Percentiles rank a stretch among this genome's conserved stretches.
phyloP scores from a whole-genome alignment of 2,888 invertebrate genomes.

The Hermaeophaga mercurialis region DNA sequence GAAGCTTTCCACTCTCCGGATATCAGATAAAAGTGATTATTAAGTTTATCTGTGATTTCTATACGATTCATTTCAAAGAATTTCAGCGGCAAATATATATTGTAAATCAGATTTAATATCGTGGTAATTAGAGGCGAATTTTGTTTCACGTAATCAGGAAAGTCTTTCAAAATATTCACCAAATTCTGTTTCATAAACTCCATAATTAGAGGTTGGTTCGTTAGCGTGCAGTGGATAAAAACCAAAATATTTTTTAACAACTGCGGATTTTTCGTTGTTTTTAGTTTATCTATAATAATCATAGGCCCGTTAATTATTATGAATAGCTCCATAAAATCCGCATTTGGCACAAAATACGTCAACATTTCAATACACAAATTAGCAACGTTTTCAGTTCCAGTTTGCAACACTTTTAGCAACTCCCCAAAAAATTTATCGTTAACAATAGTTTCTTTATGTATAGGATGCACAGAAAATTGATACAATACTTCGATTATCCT shows the following conservation, averaged over 20 bases:
- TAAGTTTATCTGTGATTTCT: conserved; percentile 47
- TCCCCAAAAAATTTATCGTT: conserved; percentile 35
- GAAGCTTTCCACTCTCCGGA: conserved; percentile 41
- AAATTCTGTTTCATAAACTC: conserved; percentile 40
- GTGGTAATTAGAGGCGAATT: conserved; percentile 41
- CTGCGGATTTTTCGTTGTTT: conserved; percentile 31
- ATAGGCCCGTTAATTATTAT: conserved; percentile 37
- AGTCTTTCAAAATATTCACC: conserved; percentile 36
- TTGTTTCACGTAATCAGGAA: conserved; percentile 29
- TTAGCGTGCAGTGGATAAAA: conserved; percentile 45
- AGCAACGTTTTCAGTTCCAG: conserved; percentile 30
- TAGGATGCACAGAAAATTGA: conserved; percentile 38
- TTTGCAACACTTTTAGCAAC: conserved; percentile 35
- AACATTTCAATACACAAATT: conserved; percentile 41
- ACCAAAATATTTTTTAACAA: conserved; percentile 42
- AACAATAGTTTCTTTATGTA: conserved; percentile 38
- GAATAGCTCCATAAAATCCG: conserved; percentile 41
- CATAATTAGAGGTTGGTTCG: conserved; percentile 41
- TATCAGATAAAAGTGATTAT: conserved; percentile 48
- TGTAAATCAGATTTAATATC: conserved; percentile 43
- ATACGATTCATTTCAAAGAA: conserved; percentile 46
- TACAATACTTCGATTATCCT: conserved; percentile 43
- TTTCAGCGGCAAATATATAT: conserved; percentile 48
- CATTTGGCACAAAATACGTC: conserved; percentile 33
- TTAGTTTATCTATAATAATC: conserved; percentile 38